Conservation (phyloP, 2,888 invertebrate genomes). For the Mythimna lalbum region DNA sequence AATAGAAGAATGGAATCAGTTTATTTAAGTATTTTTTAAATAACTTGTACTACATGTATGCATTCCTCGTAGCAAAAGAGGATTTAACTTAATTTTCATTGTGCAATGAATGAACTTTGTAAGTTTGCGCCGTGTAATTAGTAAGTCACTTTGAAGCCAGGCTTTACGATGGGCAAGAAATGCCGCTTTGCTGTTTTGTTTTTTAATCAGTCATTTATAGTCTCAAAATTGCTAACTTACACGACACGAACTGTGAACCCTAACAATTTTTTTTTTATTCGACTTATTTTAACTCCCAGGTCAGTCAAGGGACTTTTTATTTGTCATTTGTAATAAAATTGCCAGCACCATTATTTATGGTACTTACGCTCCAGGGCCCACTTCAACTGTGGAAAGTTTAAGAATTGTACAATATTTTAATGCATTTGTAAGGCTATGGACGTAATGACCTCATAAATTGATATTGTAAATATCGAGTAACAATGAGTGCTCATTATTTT, state of each 20-base stretch:
- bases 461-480: constrained; percentile 34
- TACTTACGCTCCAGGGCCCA: background rate
- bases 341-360: no score
- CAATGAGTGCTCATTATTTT: background rate
- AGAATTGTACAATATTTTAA: background rate
- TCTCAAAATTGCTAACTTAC: background rate
- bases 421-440: constrained; percentile 9
- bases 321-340: no score
- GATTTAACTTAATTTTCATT: background rate
- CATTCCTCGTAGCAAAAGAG: constrained; percentile 22
- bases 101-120: constrained; percentile 1
- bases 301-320: background rate
- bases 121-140: background rate
- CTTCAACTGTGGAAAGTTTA: background rate
- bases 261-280: background rate
- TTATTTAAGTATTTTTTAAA: constrained; percentile 51
- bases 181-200: background rate
- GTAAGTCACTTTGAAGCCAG: background rate
- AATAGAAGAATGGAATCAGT: constrained; percentile 47
- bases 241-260: background rate
- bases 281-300: background rate
- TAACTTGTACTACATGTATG: constrained; percentile 44
- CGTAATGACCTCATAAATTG: constrained; percentile 9
- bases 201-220: background rate
- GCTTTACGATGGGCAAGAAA: background rate